Percentiles rank a stretch among this genome's conserved stretches.
These are phyloP conservation scores for Coptodon bakossiorum DNA, from an alignment of 2,113 vertebrate genomes.

Conservation along the genomic window DNA sequence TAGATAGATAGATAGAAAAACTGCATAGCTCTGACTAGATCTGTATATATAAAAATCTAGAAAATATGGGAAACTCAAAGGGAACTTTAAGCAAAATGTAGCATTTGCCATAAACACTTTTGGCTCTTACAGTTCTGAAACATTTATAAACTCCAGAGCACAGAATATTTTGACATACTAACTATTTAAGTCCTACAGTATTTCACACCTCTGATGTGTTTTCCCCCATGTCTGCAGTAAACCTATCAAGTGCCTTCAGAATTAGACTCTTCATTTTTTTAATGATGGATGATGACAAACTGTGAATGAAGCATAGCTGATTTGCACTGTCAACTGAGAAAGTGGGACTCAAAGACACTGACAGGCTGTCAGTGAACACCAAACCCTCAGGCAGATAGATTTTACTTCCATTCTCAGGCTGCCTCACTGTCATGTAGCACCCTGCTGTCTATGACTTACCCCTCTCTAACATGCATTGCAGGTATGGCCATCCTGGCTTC, in stretches of 20 bases:
- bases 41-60: background rate
- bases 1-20: background rate
- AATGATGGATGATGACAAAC: conserved; percentile 11
- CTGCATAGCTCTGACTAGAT: background rate
- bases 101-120: background rate
- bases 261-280: conserved; percentile 18
- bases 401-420: conserved; percentile 12
- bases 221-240: background rate
- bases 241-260: conserved; percentile 5
- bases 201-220: conserved; percentile 4
- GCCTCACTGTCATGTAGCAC: conserved; percentile 15
- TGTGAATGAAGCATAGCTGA: conserved; percentile 25
- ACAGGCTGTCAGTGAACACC: conserved; percentile 34
- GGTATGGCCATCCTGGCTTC: conserved; percentile 5
- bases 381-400: conserved; percentile 32
- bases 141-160: background rate
- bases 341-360: conserved; percentile 17
- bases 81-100: background rate
- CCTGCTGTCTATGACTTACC: background rate
- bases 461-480: background rate
- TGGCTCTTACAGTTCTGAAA: background rate
- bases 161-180: background rate
- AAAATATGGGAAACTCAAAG: background rate
- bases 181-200: background rate
- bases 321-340: conserved; percentile 22